These are phyloP conservation scores for Hybognathus amarus DNA, from an alignment of 2,797 vertebrate genomes.

Conservation along the genomic window DNA sequence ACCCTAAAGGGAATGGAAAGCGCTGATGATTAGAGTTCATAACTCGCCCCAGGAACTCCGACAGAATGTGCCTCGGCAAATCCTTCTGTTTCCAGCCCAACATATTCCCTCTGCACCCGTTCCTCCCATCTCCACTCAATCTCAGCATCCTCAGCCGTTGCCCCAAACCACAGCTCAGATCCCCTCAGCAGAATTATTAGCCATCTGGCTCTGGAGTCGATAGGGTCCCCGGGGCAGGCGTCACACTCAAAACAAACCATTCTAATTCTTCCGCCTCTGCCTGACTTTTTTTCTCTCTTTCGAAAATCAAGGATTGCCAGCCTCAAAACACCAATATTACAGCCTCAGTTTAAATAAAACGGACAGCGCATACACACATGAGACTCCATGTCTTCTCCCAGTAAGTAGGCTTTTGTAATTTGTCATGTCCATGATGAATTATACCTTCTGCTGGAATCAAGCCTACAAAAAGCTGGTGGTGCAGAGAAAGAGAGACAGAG, in stretches of 20 bases:
- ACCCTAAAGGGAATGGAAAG: slow-evolving; percentile 32
- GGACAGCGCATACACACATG: slow-evolving; percentile 18
- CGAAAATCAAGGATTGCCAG: slow-evolving; percentile 33
- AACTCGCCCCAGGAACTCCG: slow-evolving; percentile 24
- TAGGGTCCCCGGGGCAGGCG: slow-evolving; percentile 32
- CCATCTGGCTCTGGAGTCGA: slow-evolving; percentile 53
- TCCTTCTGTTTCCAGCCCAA: slow-evolving; percentile 62
- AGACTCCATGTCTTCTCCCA: slow-evolving; percentile 61
- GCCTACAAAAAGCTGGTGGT: slow-evolving; percentile 46
- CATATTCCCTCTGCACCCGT: slow-evolving; percentile 19
- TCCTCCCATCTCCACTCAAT: slow-evolving; percentile 24
- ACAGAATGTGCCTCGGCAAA: slow-evolving; percentile 29
- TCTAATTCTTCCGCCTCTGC: slow-evolving; percentile 30
- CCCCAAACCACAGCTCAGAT: slow-evolving; percentile 28
- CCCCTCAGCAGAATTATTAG: slow-evolving; percentile 53
- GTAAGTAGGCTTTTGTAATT: slow-evolving; percentile 69
- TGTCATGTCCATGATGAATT: slow-evolving; percentile 79
- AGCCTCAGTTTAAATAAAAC: neutral
- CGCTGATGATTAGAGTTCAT: slow-evolving; percentile 36
- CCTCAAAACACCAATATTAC: slow-evolving; percentile 1
- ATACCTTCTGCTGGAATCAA: slow-evolving; percentile 69
- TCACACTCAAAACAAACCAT: slow-evolving; percentile 55
- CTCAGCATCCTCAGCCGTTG: slow-evolving; percentile 28
- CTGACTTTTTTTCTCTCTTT: neutral
- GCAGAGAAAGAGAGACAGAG: slow-evolving; percentile 22